These are phyloP conservation scores for Onthophagus sagittarius DNA, from an alignment of 2,888 invertebrate species.

Conservation along the genomic window DNA sequence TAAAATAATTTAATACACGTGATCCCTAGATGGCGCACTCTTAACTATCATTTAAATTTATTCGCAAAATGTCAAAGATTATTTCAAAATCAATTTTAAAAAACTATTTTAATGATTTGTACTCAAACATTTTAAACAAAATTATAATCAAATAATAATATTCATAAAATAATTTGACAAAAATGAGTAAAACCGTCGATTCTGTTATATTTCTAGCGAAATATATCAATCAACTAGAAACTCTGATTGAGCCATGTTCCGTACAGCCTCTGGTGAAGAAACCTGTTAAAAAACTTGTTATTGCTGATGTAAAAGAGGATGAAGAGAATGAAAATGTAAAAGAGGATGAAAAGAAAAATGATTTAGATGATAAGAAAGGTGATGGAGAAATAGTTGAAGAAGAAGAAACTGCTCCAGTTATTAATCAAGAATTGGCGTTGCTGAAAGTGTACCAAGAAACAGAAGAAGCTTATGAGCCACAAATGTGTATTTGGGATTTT, in stretches of 20 bases:
- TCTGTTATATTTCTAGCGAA: slow-evolving; percentile 19
- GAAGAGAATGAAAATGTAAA: background rate
- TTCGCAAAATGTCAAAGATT: background rate
- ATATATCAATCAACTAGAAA: slow-evolving; percentile 21
- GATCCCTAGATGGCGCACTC: background rate
- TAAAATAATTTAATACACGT: too few species aligned
- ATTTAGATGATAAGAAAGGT: background rate
- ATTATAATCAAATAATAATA: background rate
- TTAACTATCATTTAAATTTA: slow-evolving; percentile 16
- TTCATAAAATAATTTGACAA: background rate
- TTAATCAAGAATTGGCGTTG: background rate
- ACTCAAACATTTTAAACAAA: background rate
- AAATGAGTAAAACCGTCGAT: slow-evolving; percentile 9
- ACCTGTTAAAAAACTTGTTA: background rate
- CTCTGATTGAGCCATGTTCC: slow-evolving; percentile 15
- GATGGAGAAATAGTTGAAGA: slow-evolving; percentile 13
- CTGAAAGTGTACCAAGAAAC: slow-evolving; percentile 17
- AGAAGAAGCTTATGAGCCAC: slow-evolving; percentile 27
- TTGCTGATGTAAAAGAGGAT: background rate
- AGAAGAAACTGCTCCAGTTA: background rate
- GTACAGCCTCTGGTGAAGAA: slow-evolving; percentile 14
- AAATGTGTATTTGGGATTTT: slow-evolving; percentile 39
- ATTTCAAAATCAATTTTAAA: too few species aligned
- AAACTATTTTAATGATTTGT: too few species aligned
- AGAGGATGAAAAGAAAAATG: background rate